Percentiles rank a stretch among this genome's conserved stretches.
These are phyloP conservation scores for Macaca fascicularis DNA, from an alignment of 2,113 vertebrate species.

Conservation along the genomic window T2T-MFA8v1.1 NC_088380.1:114132001-114132500, in stretches of 20 bases:
- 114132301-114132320: slow-evolving; percentile 75
- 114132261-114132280: slow-evolving; percentile 14
- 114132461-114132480: slow-evolving; percentile 74
- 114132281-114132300: slow-evolving; percentile 74
- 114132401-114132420: slow-evolving; percentile 72
- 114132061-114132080: slow-evolving; percentile 40
- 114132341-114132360: slow-evolving; percentile 70
- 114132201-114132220: slow-evolving; percentile 79
- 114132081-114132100: not conserved
- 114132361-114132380: slow-evolving; percentile 63
- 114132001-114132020: not conserved
- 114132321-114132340: slow-evolving; percentile 77
- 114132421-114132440: slow-evolving; percentile 65
- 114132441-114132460: slow-evolving; percentile 64
- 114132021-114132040: not conserved
- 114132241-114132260: slow-evolving; percentile 67
- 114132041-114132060: slow-evolving; percentile 25
- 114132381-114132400: slow-evolving; percentile 72
- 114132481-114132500: slow-evolving; percentile 76
- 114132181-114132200: slow-evolving; percentile 58
- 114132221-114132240: slow-evolving; percentile 4
- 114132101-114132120: slow-evolving; percentile 23
- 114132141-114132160: slow-evolving; percentile 59
- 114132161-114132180: slow-evolving; percentile 42
- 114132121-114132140: slow-evolving; percentile 38